A percentile compares a stretch with the other conserved stretches of the same genome.
These are phyloP conservation scores for Pollenia angustigena DNA, from an alignment of 2,888 invertebrate genomes.

Conservation along the genomic window DNA sequence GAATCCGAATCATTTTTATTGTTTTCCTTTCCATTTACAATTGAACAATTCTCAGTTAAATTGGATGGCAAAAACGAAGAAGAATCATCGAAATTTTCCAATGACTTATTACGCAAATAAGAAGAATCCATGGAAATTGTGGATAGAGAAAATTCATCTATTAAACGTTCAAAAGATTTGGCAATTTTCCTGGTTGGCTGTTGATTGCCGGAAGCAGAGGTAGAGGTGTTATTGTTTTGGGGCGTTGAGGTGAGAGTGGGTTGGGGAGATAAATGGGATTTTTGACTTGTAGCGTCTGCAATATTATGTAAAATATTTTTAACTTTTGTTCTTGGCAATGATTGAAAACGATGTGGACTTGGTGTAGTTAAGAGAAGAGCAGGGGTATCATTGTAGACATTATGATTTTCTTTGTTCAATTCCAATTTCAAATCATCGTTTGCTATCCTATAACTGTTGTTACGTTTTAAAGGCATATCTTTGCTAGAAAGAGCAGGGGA, in stretches of 20 bases:
- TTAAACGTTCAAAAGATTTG: conserved; percentile 85
- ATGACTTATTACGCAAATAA: conserved; percentile 83
- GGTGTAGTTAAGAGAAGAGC: conserved; percentile 3
- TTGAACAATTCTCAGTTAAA: conserved; percentile 2
- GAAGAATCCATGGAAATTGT: conserved; percentile 81
- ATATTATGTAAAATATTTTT: conserved; percentile 51
- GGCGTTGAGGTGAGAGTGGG: conserved; percentile 1
- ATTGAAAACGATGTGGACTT: conserved; percentile 69
- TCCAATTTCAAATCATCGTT: conserved; percentile 86
- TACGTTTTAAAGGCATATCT: conserved; percentile 87
- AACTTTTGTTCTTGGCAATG: conserved; percentile 77
- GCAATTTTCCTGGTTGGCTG: conserved; percentile 86
- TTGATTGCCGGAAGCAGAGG: conserved; percentile 21
- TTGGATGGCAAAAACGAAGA: conserved; percentile 75
- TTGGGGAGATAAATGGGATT: conserved; percentile 69
- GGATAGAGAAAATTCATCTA: conserved; percentile 84
- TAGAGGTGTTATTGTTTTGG: conserved; percentile 8
- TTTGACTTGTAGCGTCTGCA: conserved; percentile 74
- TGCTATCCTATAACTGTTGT: conserved; percentile 93
- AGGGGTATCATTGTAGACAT: conserved; percentile 72
- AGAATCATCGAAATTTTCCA: conserved; percentile 83
- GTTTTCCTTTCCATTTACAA: conserved; percentile 1
- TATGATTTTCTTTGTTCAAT: conserved; percentile 83
- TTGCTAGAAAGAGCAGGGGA: conserved; percentile 75
- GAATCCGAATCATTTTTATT: conserved; percentile 71